Evolutionary conservation across 2,888 invertebrate genomes (phyloP).

Genomic region (Drosophila yooni): DNA sequence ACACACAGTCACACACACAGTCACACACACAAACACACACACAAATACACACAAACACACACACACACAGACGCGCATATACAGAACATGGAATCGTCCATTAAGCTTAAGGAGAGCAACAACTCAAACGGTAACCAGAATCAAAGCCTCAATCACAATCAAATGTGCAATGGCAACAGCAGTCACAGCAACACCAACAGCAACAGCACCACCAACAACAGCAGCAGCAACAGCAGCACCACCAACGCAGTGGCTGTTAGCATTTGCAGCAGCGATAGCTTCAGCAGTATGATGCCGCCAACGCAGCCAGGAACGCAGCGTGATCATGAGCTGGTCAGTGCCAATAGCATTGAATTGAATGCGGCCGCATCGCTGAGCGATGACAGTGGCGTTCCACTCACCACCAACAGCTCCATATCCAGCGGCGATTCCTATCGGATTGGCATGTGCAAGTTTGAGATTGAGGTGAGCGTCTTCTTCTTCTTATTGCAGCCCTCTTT

Average conservation of each 20-base stretch:
- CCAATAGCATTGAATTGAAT: constrained; percentile 85
- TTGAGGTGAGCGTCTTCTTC: constrained; percentile 75
- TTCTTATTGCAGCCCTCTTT: too few relatives aligned
- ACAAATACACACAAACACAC: constrained; percentile 1
- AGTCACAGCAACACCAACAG: constrained; percentile 72
- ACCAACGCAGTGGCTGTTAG: constrained; percentile 44
- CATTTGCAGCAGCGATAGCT: constrained; percentile 83
- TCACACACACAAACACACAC: constrained; percentile 8
- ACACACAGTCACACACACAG: constrained; percentile 1
- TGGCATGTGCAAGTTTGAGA: constrained; percentile 85
- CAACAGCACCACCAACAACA: constrained; percentile 69
- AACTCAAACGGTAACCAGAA: constrained; percentile 57
- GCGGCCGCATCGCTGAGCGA: constrained; percentile 84
- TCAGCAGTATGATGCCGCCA: constrained; percentile 80
- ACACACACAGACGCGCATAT: constrained; percentile 7
- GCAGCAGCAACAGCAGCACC: constrained; percentile 71
- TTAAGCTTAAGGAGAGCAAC: constrained; percentile 74
- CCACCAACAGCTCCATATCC: constrained; percentile 85
- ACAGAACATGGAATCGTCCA: constrained; percentile 76
- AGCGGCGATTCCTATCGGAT: constrained; percentile 85
- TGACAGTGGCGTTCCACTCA: constrained; percentile 84
- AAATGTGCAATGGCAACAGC: constrained; percentile 48
- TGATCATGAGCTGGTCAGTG: constrained; percentile 83
- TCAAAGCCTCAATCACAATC: constrained; percentile 33
- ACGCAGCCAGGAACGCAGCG: constrained; percentile 42